Evolutionary conservation across 2,888 invertebrate species (phyloP).

Genomic region (Synanthedon formicaeformis): DNA sequence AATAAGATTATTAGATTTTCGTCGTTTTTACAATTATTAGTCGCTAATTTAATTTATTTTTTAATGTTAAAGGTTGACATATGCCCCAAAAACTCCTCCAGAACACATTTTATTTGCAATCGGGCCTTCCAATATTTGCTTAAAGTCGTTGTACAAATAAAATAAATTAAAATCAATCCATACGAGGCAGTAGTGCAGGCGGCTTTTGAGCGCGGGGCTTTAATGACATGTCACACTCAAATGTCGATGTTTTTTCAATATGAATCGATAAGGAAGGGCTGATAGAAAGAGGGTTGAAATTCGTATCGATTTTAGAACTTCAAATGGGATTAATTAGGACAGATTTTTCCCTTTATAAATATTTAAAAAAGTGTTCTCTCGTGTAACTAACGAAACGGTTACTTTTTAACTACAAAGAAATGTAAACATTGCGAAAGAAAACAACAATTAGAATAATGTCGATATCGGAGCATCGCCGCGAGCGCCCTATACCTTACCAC

Average conservation of each 20-base stretch:
- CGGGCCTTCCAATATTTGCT: too few species aligned
- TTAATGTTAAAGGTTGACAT: too few species aligned
- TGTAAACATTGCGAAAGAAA: constrained; percentile 53
- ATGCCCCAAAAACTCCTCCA: too few species aligned
- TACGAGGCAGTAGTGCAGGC: constrained; percentile 23
- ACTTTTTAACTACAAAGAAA: constrained; percentile 46
- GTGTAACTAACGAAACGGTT: constrained; percentile 23
- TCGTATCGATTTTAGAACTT: constrained; percentile 30
- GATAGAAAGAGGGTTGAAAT: constrained; percentile 12
- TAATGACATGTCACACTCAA: constrained; percentile 42
- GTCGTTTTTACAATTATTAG: too few species aligned
- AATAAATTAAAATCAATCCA: constrained; percentile 36
- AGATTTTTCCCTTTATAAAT: not conserved
- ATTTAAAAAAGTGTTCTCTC: not conserved
- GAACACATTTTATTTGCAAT: too few species aligned
- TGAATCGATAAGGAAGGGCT: constrained; percentile 48
- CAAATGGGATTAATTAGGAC: constrained; percentile 33
- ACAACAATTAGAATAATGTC: constrained; percentile 66
- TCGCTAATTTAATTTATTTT: too few species aligned
- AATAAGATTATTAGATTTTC: too few species aligned
- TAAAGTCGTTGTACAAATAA: constrained; percentile 11
- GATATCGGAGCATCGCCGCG: constrained; percentile 60
- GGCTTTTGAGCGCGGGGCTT: constrained; percentile 26
- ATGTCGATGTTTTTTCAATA: constrained; percentile 55
- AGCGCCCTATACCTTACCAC: constrained; percentile 33